A percentile compares a stretch with the other conserved stretches of the same genome.
phyloP scores from a whole-genome alignment of 2,113 vertebrate genomes.

The Tyrannus savana region DNA sequence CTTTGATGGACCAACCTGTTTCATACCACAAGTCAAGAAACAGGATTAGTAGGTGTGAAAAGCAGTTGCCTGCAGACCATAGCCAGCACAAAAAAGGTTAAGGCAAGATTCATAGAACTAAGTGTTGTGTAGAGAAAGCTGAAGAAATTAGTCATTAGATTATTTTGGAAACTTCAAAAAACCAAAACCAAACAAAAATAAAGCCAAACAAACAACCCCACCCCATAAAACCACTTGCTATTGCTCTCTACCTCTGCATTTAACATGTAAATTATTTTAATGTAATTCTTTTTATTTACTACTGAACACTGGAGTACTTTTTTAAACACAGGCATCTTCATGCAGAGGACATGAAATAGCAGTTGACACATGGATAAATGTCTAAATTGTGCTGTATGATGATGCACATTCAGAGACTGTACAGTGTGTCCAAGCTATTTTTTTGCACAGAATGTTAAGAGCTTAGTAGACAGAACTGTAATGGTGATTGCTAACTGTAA shows the following conservation, averaged over 20 bases:
- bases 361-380: neutral
- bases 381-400: neutral
- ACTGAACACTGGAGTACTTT: neutral
- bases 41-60: neutral
- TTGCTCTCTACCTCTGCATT: neutral
- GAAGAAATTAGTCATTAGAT: neutral
- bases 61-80: neutral
- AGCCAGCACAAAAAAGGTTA: neutral
- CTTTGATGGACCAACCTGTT: neutral
- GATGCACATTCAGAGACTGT: neutral
- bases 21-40: neutral
- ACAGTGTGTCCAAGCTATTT: neutral
- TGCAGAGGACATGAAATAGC: neutral
- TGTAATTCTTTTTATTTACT: neutral
- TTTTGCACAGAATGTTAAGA: neutral
- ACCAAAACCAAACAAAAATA: neutral
- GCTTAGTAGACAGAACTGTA: neutral
- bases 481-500: neutral
- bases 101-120: neutral
- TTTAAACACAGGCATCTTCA: neutral
- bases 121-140: neutral
- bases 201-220: neutral
- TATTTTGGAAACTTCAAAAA: neutral
- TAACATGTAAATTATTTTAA: neutral
- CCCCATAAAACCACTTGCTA: neutral